Percentiles rank a stretch among this genome's conserved stretches.
Evolutionary conservation across 2,113 vertebrate genomes (phyloP).

Genomic region (Chrysemys picta): DNA sequence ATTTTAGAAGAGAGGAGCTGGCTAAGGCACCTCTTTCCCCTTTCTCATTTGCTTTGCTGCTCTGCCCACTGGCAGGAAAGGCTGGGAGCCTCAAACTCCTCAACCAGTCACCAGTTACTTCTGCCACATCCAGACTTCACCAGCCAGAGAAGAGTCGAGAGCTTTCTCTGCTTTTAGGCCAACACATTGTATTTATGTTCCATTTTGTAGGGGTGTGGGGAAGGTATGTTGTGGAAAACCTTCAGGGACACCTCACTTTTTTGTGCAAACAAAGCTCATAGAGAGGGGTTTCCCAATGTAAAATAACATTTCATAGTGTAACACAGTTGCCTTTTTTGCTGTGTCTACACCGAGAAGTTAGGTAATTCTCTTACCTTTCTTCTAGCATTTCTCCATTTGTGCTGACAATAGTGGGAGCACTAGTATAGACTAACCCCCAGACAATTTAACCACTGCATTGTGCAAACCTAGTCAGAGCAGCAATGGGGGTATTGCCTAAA

Average conservation of each 20-base stretch:
- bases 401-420: neutral
- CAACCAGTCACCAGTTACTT: neutral
- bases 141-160: neutral
- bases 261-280: neutral
- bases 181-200: neutral
- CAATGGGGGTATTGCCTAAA: neutral
- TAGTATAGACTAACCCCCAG: neutral
- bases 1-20: neutral
- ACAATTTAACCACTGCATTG: neutral
- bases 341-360: neutral
- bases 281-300: neutral
- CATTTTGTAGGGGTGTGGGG: neutral
- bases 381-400: neutral
- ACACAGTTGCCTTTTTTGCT: neutral
- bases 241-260: neutral
- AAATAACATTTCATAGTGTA: neutral
- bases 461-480: neutral
- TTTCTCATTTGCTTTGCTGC: neutral
- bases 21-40: neutral
- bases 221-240: neutral
- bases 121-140: neutral
- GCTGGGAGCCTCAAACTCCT: neutral
- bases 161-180: neutral
- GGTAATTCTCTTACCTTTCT: neutral
- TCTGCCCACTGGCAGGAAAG: neutral